Evolutionary conservation across 2,797 vertebrate species (phyloP).

Genomic region (Balearica regulorum): DNA sequence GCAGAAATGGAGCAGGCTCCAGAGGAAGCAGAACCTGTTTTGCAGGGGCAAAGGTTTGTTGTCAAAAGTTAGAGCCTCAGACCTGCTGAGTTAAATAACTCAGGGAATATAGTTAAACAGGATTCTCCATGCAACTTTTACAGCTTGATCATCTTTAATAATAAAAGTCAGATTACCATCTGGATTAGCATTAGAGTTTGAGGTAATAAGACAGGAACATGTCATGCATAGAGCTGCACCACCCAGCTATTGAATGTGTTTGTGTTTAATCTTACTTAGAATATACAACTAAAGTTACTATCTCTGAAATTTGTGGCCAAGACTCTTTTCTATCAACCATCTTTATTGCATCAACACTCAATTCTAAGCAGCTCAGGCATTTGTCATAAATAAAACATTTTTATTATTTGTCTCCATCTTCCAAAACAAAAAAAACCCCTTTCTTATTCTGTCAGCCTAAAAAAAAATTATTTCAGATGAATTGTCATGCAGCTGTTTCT

Average conservation of each 20-base stretch:
- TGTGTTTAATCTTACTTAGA: not conserved
- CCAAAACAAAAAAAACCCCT: slow-evolving; percentile 22
- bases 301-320: not conserved
- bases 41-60: not conserved
- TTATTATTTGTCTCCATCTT: slow-evolving; percentile 66
- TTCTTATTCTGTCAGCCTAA: slow-evolving; percentile 39
- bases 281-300: not conserved
- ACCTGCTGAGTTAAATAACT: not conserved
- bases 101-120: not conserved
- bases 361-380: slow-evolving; percentile 57
- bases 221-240: not conserved
- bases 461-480: slow-evolving; percentile 9
- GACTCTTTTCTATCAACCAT: not conserved
- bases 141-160: not conserved
- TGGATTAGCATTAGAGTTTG: not conserved
- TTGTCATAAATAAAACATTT: slow-evolving; percentile 70
- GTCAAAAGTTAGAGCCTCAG: not conserved
- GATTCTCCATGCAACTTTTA: not conserved
- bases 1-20: not conserved
- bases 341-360: slow-evolving; percentile 15
- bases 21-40: not conserved
- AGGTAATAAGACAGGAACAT: not conserved
- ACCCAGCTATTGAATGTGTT: not conserved
- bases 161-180: not conserved
- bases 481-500: slow-evolving; percentile 7